Evolutionary conservation across 37 sponge, comb jelly and placozoan genomes (phyloP), one percentile per base, ranked within the genome.

Genomic region (Oopsacas minuta): DNA sequence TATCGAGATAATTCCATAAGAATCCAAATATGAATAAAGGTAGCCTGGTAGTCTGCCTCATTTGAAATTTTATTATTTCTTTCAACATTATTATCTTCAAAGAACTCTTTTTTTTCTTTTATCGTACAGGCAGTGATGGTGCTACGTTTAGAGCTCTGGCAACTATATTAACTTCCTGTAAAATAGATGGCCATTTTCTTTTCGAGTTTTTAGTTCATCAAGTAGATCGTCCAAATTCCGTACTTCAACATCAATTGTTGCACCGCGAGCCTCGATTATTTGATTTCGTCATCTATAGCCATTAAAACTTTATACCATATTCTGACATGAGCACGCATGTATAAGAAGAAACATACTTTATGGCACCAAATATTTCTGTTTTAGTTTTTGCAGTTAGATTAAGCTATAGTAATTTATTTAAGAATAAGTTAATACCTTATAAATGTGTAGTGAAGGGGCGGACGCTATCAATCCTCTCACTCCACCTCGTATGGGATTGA

Each of bases 401-500:
- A 61, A 61, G 75, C 75, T 61, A 25, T 34, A 61, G 75, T 61
- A 61, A 61, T 10, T 42, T 15, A 42, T 10, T 3, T 61, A 61
- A 12, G 22, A 34, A 3, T 61, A 61, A 61, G 75, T 61, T 61
- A 61, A 61, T 61, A 20, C 75, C 75, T 61, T 3, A 34, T 61
- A 61, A 61, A 61, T 61, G 75, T 20, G 75, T 61, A 61, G 75
- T 61, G 22, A 61, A 61, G 75, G 75, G 75, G 75, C 75, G 75
- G 75, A 61, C 75, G 28, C 75, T 61, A 61, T 61, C 75, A 61
- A 61, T 61, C 22, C 75, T 61, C 22, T 61, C 75, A 3, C 32
- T 61, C 75, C 75, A 61, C 75, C 75, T 61, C 75, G 75, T 61
- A n/a, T 61, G 75, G 22, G 75, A 61, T 61, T 61, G 75, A n/a